A percentile compares a stretch with the other conserved stretches of the same genome.
phyloP scores from a whole-genome alignment of 1,140 invertebrate genomes.

The Drosophila mauritiana region DNA sequence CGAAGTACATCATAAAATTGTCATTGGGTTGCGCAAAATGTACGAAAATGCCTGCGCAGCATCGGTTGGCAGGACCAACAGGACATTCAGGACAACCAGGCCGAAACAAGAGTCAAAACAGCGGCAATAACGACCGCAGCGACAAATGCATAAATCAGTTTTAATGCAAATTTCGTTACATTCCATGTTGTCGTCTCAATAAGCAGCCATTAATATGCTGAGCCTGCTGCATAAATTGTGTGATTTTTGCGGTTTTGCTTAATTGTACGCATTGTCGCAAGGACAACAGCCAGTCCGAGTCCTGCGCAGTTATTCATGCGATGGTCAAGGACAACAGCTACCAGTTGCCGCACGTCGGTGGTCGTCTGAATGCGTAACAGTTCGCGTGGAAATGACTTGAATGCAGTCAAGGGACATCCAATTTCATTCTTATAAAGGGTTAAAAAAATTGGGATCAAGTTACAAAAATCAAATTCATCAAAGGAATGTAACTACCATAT shows the following conservation, averaged over 20 bases:
- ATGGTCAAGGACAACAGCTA: conserved; percentile 71
- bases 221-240: conserved; percentile 61
- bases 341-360: conserved; percentile 46
- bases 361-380: conserved; percentile 11
- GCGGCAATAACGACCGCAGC: conserved; percentile 41
- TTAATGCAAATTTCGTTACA: conserved; percentile 62
- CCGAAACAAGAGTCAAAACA: conserved; percentile 15
- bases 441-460: too few species aligned
- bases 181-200: conserved; percentile 51
- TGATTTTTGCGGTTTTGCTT: conserved; percentile 62
- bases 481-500: too few species aligned
- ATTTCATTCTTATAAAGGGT: not conserved
- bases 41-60: conserved; percentile 42
- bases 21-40: conserved; percentile 59
- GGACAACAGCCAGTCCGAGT: conserved; percentile 39
- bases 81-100: not conserved
- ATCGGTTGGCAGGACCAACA: conserved; percentile 24
- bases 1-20: conserved; percentile 48
- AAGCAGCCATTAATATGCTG: conserved; percentile 73
- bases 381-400: conserved; percentile 43
- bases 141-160: conserved; percentile 64
- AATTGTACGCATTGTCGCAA: conserved; percentile 69
- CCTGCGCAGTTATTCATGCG: conserved; percentile 57
- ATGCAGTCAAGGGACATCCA: conserved; percentile 36
- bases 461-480: too few species aligned